phyloP scores from a whole-genome alignment of 1,140 invertebrate species.

The Antheraea mylitta region DNA sequence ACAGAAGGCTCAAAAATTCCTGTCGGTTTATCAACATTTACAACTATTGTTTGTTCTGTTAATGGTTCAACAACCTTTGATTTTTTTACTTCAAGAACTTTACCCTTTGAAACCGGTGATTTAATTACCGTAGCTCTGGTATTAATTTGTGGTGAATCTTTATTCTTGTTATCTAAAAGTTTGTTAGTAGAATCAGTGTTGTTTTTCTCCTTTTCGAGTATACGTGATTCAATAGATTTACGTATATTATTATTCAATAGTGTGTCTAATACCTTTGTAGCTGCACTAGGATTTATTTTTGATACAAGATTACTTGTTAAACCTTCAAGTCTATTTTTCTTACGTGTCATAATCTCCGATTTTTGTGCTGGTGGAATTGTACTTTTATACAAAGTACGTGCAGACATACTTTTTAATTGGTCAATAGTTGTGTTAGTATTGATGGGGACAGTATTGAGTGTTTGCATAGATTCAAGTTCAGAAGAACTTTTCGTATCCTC shows the following conservation, averaged over 20 bases:
- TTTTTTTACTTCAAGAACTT: conserved; percentile 71
- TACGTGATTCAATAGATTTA: conserved; percentile 77
- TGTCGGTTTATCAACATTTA: conserved; percentile 78
- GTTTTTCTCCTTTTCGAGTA: conserved; percentile 72
- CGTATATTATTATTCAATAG: conserved; percentile 76
- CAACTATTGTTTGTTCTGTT: conserved; percentile 55
- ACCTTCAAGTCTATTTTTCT: conserved; percentile 80
- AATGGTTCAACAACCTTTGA: conserved; percentile 51
- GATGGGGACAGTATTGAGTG: conserved; percentile 47
- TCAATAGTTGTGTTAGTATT: conserved; percentile 54
- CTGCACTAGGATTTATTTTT: conserved; percentile 76
- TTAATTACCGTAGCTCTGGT: conserved; percentile 78
- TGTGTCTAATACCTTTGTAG: conserved; percentile 75
- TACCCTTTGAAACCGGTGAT: conserved; percentile 76
- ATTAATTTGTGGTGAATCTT: conserved; percentile 62
- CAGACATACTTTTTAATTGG: conserved; percentile 68
- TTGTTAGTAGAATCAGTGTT: conserved; percentile 45
- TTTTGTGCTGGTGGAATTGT: conserved; percentile 69
- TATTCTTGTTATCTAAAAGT: conserved; percentile 50
- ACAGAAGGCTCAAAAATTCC: conserved; percentile 83
- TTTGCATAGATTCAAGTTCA: conserved; percentile 28
- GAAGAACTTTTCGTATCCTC: conserved; percentile 47
- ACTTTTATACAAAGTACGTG: conserved; percentile 69
- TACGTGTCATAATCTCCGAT: conserved; percentile 78
- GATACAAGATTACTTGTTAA: conserved; percentile 78